Percentiles rank a stretch among this genome's conserved stretches.
Evolutionary conservation across 2,888 invertebrate genomes (phyloP).

Genomic region (Danaus chrysippus): DNA sequence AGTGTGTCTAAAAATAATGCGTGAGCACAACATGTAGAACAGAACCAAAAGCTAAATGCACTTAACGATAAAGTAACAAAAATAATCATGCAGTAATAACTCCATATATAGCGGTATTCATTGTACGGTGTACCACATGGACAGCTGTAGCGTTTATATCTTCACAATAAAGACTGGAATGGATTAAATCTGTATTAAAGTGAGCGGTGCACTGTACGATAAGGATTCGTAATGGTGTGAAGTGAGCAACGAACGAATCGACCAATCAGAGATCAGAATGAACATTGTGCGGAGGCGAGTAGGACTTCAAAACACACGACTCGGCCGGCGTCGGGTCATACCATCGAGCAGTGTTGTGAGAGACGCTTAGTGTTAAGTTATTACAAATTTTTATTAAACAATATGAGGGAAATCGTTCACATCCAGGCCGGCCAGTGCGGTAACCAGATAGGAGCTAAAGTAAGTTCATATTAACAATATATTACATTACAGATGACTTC

Average conservation of each 20-base stretch:
- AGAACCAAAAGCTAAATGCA: slow-evolving; percentile 44
- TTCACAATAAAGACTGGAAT: slow-evolving; percentile 11
- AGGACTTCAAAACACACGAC: slow-evolving; percentile 71
- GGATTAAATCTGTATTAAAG: slow-evolving; percentile 4
- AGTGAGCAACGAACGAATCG: slow-evolving; percentile 48
- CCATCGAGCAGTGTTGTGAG: slow-evolving; percentile 68
- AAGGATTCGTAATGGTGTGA: slow-evolving; percentile 42
- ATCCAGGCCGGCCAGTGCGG: slow-evolving; percentile 91
- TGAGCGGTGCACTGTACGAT: slow-evolving; percentile 18
- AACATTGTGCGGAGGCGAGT: slow-evolving; percentile 69
- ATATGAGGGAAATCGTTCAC: slow-evolving; percentile 92
- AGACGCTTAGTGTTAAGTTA: slow-evolving; percentile 70
- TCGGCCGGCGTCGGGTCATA: slow-evolving; percentile 56
- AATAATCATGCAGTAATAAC: slow-evolving; percentile 36
- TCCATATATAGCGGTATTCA: slow-evolving; percentile 52
- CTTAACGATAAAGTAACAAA: slow-evolving; percentile 29
- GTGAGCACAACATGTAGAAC: slow-evolving; percentile 51
- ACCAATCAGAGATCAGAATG: slow-evolving; percentile 56
- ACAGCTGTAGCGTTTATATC: slow-evolving; percentile 19
- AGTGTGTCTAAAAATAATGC: slow-evolving; percentile 43
- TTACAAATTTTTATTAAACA: slow-evolving; percentile 60
- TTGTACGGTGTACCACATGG: slow-evolving; percentile 17
- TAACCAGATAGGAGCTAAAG: slow-evolving; percentile 88
- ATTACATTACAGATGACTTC: slow-evolving; percentile 9
- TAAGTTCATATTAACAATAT: slow-evolving; percentile 39